Base-by-base conservation (phyloP, 2,888 invertebrate genomes). In the Pseudolycoriella hygida region DNA sequence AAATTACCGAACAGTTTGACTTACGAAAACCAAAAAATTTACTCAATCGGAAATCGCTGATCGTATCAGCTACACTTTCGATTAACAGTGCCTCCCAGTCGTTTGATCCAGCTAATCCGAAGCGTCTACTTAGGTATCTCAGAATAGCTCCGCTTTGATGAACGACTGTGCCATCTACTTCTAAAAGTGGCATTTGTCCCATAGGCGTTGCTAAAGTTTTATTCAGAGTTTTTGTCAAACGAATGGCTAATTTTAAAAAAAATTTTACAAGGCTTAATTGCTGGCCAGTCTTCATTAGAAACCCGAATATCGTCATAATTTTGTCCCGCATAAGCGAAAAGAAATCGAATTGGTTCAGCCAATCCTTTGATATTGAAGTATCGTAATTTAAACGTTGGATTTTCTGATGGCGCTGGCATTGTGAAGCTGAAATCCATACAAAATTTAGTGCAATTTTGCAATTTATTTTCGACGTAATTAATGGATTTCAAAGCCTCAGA, bases 301-400 rank as follows among this genome's bases (percentile, higher is more conserved):
- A 72, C 54, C 17, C 73, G 64, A 47, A 56, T 50, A 55, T 74
- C 73, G 53, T 71, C 68, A 50, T 70, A 73, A 12, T 69, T 61
- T 4, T 66, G 54, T 20, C 61, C 64, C 20, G 68, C 68, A 53
- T 73, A 72, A 1, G 42, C 42, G 10, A 42, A 42, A 4, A 42
- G 12, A 15, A 42, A 3, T 3, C 42, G 42, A 10, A 71, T 68
- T 12, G 71, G 67, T 54, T 74, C 74, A 1, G 58, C 73, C 6
- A 72, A 56, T 10, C 67, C 72, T 53, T 62, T 67, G 2, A 69
- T 56, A 38, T 67, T 58, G 53, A 73, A 73, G 50, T 73, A 74
- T 2, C 61, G 64, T 12, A 74, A 48, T 53, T 72, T 73, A 17
- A 17, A 42, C 15, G 42, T 42, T 42, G 42, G 41, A 25, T 41